These are phyloP conservation scores for Cheirogaleus major DNA, from an alignment of 2,797 vertebrate species.

Conservation along the genomic window DNA sequence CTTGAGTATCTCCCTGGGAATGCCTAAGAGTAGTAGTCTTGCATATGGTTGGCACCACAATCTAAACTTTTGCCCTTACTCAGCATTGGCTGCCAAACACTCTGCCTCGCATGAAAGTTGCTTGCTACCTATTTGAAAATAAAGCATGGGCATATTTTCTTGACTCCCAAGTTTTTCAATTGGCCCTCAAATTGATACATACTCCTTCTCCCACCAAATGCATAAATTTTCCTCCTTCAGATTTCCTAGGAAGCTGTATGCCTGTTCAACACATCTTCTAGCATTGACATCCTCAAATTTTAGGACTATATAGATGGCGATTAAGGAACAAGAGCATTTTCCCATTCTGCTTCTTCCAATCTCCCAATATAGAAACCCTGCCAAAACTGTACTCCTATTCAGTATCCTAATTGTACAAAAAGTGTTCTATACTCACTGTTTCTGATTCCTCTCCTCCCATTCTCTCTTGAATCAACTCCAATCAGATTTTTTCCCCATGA, in stretches of 20 bases:
- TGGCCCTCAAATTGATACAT: neutral
- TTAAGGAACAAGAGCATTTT: neutral
- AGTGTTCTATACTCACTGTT: neutral
- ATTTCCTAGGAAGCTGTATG: neutral
- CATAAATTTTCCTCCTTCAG: neutral
- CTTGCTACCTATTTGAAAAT: neutral
- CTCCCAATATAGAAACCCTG: neutral
- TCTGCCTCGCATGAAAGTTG: neutral
- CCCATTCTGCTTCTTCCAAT: neutral
- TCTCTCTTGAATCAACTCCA: neutral
- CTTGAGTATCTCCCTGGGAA: neutral
- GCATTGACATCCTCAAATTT: neutral
- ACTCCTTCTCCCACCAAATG: neutral
- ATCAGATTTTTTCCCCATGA: neutral
- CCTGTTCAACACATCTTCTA: neutral
- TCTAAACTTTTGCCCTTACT: neutral
- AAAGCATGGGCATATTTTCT: neutral
- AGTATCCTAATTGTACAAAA: neutral
- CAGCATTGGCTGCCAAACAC: neutral
- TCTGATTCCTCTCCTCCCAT: neutral
- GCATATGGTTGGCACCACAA: neutral
- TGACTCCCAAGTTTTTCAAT: neutral
- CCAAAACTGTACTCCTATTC: neutral
- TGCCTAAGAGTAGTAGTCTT: neutral
- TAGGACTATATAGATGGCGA: neutral